Conservation (phyloP, 2,888 invertebrate genomes). For the Drosophila testacea region DNA sequence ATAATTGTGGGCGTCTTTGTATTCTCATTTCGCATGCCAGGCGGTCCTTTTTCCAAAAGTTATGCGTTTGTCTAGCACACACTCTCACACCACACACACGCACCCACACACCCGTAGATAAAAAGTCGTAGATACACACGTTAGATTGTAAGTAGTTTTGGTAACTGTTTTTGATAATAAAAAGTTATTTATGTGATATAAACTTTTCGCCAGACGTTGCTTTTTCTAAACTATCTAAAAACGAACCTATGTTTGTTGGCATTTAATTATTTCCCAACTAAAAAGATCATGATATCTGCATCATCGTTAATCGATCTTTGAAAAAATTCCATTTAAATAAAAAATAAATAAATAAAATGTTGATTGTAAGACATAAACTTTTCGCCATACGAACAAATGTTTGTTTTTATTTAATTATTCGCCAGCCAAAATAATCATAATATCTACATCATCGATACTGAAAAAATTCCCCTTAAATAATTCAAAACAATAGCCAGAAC, state of each 20-base stretch:
- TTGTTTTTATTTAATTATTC: no score
- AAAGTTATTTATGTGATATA: conserved; percentile 62
- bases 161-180: conserved; percentile 69
- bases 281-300: conserved; percentile 1
- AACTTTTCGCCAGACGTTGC: conserved; percentile 45
- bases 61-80: conserved; percentile 36
- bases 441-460: no score
- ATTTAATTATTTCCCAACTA: background rate
- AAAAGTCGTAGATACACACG: conserved; percentile 23
- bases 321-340: no score
- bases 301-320: background rate
- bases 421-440: no score
- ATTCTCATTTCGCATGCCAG: conserved; percentile 54
- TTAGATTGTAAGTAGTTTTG: conserved; percentile 63
- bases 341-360: no score
- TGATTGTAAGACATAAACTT: no score
- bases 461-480: background rate
- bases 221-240: conserved; percentile 1
- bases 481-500: background rate
- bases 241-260: conserved; percentile 6
- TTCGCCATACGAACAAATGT: no score
- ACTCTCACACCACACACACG: conserved; percentile 4
- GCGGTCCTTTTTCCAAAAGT: conserved; percentile 40
- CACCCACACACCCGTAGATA: background rate
- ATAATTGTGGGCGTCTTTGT: conserved; percentile 58